phyloP scores from a whole-genome alignment of 2,888 invertebrate species.

The Crioceris asparagi region DNA sequence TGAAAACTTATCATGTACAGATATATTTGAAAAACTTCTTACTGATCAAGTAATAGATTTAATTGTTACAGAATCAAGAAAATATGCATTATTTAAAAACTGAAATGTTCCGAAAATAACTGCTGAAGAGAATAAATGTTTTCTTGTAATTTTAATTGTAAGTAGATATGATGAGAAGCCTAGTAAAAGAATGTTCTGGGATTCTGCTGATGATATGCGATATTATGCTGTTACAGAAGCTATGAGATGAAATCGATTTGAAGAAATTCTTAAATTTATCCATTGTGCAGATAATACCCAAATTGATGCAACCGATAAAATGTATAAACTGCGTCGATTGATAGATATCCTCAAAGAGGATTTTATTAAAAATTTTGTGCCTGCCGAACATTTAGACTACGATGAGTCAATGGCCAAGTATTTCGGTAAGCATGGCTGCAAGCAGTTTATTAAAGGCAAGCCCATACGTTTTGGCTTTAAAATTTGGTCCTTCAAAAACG shows the following conservation, averaged over 20 bases:
- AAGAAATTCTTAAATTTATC: slow-evolving; percentile 7
- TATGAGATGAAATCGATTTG: slow-evolving; percentile 12
- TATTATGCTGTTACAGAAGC: slow-evolving; percentile 9
- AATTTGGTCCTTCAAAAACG: slow-evolving; percentile 25
- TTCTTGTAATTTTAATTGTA: slow-evolving; percentile 15
- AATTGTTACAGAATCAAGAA: slow-evolving; percentile 10
- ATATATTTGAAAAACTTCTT: slow-evolving; percentile 13
- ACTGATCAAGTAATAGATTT: slow-evolving; percentile 9
- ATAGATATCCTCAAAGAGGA: too few relatives aligned
- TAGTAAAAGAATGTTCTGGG: slow-evolving; percentile 7
- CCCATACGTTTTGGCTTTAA: slow-evolving; percentile 28
- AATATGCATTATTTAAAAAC: slow-evolving; percentile 12
- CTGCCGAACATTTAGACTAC: slow-evolving; percentile 11
- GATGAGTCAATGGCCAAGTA: slow-evolving; percentile 22
- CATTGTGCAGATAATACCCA: too few relatives aligned
- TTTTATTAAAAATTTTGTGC: too few relatives aligned
- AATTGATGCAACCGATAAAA: too few relatives aligned
- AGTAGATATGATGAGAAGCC: slow-evolving; percentile 20
- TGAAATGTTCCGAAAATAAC: slow-evolving; percentile 9
- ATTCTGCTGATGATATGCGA: slow-evolving; percentile 6
- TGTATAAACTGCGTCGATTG: too few relatives aligned
- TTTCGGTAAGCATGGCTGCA: slow-evolving; percentile 22
- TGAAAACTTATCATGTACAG: slow-evolving; percentile 7
- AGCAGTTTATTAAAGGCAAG: slow-evolving; percentile 27
- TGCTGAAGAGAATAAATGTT: slow-evolving; percentile 15